Percentiles rank a stretch among this genome's conserved stretches.
phyloP scores from a whole-genome alignment of 2,113 vertebrate genomes.

The Gobio gobio region DNA sequence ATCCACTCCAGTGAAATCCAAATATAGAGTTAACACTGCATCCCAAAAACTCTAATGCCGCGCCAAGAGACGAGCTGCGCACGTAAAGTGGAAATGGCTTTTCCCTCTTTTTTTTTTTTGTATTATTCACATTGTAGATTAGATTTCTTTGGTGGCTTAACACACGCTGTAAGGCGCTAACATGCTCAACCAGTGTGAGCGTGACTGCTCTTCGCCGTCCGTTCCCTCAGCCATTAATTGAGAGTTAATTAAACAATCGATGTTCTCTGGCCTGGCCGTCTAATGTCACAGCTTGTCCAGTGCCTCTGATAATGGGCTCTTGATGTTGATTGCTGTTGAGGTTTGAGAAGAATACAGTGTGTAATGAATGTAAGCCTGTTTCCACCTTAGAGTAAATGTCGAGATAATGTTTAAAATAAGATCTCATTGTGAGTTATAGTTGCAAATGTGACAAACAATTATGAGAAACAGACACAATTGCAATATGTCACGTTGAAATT shows the following conservation, averaged over 20 bases:
- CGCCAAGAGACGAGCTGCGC: conserved; percentile 68
- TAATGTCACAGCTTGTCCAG: conserved; percentile 63
- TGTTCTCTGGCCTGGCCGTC: conserved; percentile 59
- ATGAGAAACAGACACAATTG: background rate
- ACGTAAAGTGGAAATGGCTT: conserved; percentile 60
- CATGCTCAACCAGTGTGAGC: conserved; percentile 48
- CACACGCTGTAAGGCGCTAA: conserved; percentile 60
- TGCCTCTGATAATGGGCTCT: conserved; percentile 57
- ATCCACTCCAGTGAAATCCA: conserved; percentile 81
- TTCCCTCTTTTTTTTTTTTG: conserved; percentile 41
- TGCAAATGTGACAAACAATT: background rate
- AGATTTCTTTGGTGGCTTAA: conserved; percentile 68
- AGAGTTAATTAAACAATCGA: conserved; percentile 71
- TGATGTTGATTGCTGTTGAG: conserved; percentile 63
- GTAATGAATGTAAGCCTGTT: conserved; percentile 53
- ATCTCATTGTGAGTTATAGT: background rate
- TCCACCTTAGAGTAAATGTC: background rate
- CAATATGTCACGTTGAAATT: conserved; percentile 56
- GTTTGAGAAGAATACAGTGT: conserved; percentile 66
- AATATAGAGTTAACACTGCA: conserved; percentile 78
- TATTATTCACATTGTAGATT: conserved; percentile 63
- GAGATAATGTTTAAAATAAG: background rate
- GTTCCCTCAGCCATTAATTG: conserved; percentile 59
- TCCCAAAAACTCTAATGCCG: conserved; percentile 69
- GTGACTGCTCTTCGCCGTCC: conserved; percentile 46